Evolutionary conservation across 1,140 invertebrate genomes (phyloP), one percentile per base, ranked within the genome.

Genomic region (Caerostris darwini): DNA sequence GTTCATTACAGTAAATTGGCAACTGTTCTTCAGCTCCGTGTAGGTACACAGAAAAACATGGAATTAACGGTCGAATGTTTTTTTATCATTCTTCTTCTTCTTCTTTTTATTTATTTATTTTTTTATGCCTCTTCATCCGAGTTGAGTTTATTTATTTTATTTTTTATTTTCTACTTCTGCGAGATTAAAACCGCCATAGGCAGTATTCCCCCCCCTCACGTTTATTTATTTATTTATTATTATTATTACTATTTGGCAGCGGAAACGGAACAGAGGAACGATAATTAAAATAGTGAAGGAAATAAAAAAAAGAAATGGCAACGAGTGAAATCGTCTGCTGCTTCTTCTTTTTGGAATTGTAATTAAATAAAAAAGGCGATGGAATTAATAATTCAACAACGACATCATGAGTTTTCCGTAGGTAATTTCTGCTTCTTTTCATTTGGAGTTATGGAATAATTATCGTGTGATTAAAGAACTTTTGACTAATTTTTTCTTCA

Each of bases 1-100:
- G 92, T 93, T 93, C 92, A 93, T 93, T 93, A 93, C n/a, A 87
- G 82, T n/a, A 93, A 93, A 93, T 93, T 93, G 92, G 92, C 64
- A 82, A 86, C 92, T 93, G 92, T 87, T 86, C 92, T 71, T 34
- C 59, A 57, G 58, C 34, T n/a, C 7, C 12, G 56, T 57, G 92
- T 69, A 93, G 92, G 92, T 87, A 93, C 92, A 93, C 83, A 93
- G 92, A 93, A 93, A 93, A 93, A 93, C 83, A 93, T 87, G 83
- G 92, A 93, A 93, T 93, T 93, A 93, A 87, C 83, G 59, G 81
- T 61, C 58, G 71, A 93, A 87, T 93, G 92, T 71, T 93, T 85
- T n/a, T 85, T 93, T 93, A 71, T 90, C 54, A 90, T 90, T 71
- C 14, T 54, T 53, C 17, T 34, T 1, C 2, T 34, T 34, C 54